Evolutionary conservation across 2,888 invertebrate species (phyloP), one percentile per base, ranked within the genome.

Genomic region (Tethea ocularis): DNA sequence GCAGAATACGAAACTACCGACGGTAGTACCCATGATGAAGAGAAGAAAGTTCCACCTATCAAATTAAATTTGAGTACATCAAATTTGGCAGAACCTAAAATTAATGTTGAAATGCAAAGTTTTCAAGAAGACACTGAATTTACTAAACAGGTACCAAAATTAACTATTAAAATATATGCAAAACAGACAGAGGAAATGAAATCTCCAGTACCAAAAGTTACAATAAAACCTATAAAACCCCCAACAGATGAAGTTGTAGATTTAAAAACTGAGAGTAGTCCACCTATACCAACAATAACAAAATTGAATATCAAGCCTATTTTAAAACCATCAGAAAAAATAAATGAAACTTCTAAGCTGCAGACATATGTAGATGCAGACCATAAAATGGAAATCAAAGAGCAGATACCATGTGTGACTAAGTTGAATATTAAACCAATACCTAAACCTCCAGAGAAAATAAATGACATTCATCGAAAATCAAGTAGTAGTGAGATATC

Each of bases 381-480:
- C 62, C 63, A 67, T 56, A 74, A 68, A 65, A 51, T 63, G 15
- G 80, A 82, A 67, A 63, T 64, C 70, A 74, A 78, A 75, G 87
- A 88, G 70, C 78, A 87, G 79, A 72, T 89, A 77, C 82, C 89
- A 71, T 80, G 79, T 79, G 74, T 93, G 38, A 88, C 88, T 38
- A 93, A 93, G 82, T 73, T 93, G 64, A 92, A 91, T 65, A 93
- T 93, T 17, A 94, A 93, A 80, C 94, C 89, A 73, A 89, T 94
- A 70, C 82, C 74, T 38, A 91, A 85, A 74, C 89, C 88, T 63
- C 89, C 90, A 62, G 91, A 92, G 66, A 90, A 89, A 72, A 84
- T 91, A 36, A 88, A 91, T 83, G 91, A 91, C 64, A 72, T 84
- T 57, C 91, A 92, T 69, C 86, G 93, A 70, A 93, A 92, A 73